Conservation (phyloP, 2,113 vertebrate genomes). For the Chloebia gouldiae region DNA sequence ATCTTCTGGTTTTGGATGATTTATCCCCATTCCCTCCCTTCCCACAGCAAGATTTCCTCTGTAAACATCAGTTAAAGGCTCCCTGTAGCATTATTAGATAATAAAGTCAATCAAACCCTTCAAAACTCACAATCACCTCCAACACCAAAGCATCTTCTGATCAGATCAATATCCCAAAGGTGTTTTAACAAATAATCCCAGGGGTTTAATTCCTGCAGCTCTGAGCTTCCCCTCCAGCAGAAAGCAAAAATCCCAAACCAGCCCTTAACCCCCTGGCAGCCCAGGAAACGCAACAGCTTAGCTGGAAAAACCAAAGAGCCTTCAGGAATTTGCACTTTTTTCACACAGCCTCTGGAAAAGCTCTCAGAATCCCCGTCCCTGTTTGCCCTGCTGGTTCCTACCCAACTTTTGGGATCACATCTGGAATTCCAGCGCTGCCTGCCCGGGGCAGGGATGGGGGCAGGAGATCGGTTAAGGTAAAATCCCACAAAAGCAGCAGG, state of each 20-base stretch:
- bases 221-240: background rate
- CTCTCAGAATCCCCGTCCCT: background rate
- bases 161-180: background rate
- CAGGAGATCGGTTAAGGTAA: rapidly evolving
- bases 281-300: background rate
- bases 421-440: background rate
- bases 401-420: background rate
- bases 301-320: background rate
- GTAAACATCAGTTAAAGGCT: background rate
- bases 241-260: background rate
- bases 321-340: background rate
- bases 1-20: background rate
- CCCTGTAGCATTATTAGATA: rapidly evolving
- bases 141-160: background rate
- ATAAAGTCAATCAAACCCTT: background rate
- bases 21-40: background rate
- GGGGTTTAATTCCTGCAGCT: background rate
- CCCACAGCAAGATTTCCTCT: background rate
- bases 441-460: background rate
- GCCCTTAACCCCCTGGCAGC: background rate
- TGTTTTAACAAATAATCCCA: background rate
- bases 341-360: background rate
- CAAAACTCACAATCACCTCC: background rate
- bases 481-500: background rate
- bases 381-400: too few relatives aligned